A percentile compares a stretch with the other conserved stretches of the same genome.
Evolutionary conservation across 1,140 invertebrate genomes (phyloP).

Genomic region (Diprion similis): DNA sequence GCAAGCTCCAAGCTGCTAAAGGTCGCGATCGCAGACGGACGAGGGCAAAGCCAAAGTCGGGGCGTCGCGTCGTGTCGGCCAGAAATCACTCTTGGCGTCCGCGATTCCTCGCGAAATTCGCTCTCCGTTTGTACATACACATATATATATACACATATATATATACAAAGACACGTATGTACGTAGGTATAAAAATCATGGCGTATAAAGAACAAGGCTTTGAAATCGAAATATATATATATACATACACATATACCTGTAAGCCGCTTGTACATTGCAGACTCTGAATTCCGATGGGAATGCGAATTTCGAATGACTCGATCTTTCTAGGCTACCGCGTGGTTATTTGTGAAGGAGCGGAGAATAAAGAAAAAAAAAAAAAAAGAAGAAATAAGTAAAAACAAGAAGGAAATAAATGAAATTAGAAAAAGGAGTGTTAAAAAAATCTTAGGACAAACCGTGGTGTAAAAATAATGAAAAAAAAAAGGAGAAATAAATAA

Average conservation of each 20-base stretch:
- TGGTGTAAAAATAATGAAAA: background rate
- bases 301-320: too few species aligned
- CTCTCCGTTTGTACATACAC: constrained; percentile 30
- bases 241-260: too few species aligned
- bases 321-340: too few species aligned
- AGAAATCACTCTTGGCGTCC: constrained; percentile 50
- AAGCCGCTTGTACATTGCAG: too few species aligned
- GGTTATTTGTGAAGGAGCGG: too few species aligned
- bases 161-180: constrained; percentile 53
- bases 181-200: constrained; percentile 19
- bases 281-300: too few species aligned
- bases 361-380: too few species aligned
- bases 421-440: background rate
- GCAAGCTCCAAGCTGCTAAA: constrained; percentile 9
- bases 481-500: background rate
- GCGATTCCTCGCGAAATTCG: constrained; percentile 38
- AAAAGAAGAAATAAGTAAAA: background rate
- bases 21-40: constrained; percentile 53
- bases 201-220: too few species aligned
- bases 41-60: constrained; percentile 28
- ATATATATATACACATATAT: constrained; percentile 30
- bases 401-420: background rate
- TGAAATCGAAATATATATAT: too few species aligned
- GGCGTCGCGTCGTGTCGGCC: constrained; percentile 47
- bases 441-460: background rate